Evolutionary conservation across 92 coral and sea anemone species (phyloP), one percentile per base, ranked within the genome.

Genomic region (Parazoanthus atlanticus): DNA sequence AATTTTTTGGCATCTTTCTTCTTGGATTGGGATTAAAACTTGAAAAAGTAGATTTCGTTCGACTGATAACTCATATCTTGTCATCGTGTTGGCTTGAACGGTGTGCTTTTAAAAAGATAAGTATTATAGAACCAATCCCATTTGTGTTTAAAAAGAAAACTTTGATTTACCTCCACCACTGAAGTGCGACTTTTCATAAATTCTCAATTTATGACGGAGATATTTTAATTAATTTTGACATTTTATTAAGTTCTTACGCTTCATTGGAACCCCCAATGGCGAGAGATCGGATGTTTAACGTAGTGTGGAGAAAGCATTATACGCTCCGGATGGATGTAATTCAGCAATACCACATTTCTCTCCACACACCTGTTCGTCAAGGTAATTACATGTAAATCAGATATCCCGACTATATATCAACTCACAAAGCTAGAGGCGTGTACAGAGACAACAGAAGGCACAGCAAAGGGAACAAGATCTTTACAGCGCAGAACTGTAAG

Each of bases 331-430:
- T 84, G 54, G 61, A 72, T 84, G 79, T 84, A 84, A 84, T 70
- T 84, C 77, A 38, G 67, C 74, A 41, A 43, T 69, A 84, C 87
- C 87, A 70, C 87, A 47, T 70, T 8, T 43, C 78, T 3, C 40
- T 7, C 26, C 5, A 1, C 66, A 32, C 87, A 84, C 87, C 87
- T 84, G 87, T 84, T 84, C 79, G 1, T 40, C 76, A 16, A 32
- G 21, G 78, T 83, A 83, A 83, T 83, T 83, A 65, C 25, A 65
- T 69, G 85, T 47, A 84, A 84, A 84, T 84, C 87, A 84, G 87
- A 70, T 46, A 25, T 64, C 30, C 64, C 64, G 65, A 41, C 28
- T 70, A 84, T 84, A 84, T 84, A 84, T 84, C 78, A 46, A 21
- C 64, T 69, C 16, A 10, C 66, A 41, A 40, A 26, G 61, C 78